phyloP scores from a whole-genome alignment of 2,888 invertebrate genomes.

The Serripes groenlandicus region DNA sequence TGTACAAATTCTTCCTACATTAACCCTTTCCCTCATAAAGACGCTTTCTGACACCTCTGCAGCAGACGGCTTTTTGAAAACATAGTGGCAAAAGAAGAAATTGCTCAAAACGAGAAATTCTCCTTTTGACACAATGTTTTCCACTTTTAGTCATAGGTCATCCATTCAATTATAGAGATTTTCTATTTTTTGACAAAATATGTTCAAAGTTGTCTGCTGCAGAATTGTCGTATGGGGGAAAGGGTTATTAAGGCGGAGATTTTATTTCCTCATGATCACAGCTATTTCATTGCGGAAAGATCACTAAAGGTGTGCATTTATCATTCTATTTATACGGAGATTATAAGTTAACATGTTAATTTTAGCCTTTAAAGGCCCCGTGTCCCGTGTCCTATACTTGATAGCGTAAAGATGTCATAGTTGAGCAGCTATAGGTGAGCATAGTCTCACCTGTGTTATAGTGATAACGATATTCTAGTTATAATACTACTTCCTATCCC shows the following conservation, averaged over 20 bases:
- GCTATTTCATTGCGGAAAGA: conserved; percentile 4
- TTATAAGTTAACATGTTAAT: conserved; percentile 45
- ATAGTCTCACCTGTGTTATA: not conserved
- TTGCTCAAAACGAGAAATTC: not conserved
- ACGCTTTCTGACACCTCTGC: too few relatives aligned
- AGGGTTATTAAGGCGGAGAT: too few relatives aligned
- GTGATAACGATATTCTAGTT: conserved; percentile 4
- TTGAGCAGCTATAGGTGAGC: conserved; percentile 3
- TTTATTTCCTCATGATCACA: conserved; percentile 3
- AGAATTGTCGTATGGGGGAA: too few relatives aligned
- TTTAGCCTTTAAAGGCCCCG: conserved; percentile 34
- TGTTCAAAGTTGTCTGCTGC: too few relatives aligned
- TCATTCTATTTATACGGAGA: conserved; percentile 2
- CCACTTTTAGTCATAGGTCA: too few relatives aligned
- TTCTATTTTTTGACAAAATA: too few relatives aligned
- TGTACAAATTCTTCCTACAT: too few relatives aligned
- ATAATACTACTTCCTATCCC: not conserved
- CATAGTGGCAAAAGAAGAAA: not conserved
- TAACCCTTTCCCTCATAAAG: too few relatives aligned
- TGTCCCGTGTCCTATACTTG: conserved; percentile 31
- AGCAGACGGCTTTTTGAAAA: too few relatives aligned
- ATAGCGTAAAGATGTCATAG: conserved; percentile 26
- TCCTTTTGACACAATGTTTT: not conserved
- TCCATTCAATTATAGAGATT: too few relatives aligned
- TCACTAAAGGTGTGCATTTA: conserved; percentile 4